Evolutionary conservation across 2,888 invertebrate species (phyloP), one percentile per base, ranked within the genome.

Genomic region (Melanophora roralis): DNA sequence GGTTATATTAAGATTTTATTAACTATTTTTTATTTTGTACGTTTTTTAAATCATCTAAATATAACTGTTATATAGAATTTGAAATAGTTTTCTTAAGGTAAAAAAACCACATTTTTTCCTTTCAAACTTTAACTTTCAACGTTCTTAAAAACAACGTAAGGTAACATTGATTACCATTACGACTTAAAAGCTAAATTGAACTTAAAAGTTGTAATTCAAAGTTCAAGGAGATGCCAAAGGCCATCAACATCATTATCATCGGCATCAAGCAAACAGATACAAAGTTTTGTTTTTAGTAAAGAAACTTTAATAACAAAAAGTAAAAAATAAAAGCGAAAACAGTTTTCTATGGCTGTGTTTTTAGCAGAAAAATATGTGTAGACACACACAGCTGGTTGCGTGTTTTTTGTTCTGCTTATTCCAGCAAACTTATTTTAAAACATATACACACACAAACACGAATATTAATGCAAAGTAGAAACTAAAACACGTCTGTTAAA

Each of bases 181-280:
- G 27, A 27, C 27, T 55, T 27, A 62, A 55, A 53, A 55, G 43
- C 19, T 80, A 74, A 75, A 72, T 68, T 67, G 71, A 71, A 80
- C 62, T 80, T 72, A 43, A 72, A 55, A 36, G 21, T 34, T 62
- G 34, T 71, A 67, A 40, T 71, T 71, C 12, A 65, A 79, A 69
- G 75, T 79, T 64, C 57, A 62, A 27, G n/a, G 36, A 36, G 6
- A 55, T 60, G 71, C 79, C 71, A 47, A 75, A 75, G 67, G 71
- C 40, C 67, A 72, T 47, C 40, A 40, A 16, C 27, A 27, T 27
- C 27, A 27, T 27, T 27, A 27, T 27, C 27, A 6, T 27, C 19
- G 40, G 47, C 43, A 59, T 36, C 49, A 53, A 71, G 45, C 32
- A 40, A 49, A 40, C 57, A 55, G 38, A 67, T 67, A 51, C 34